phyloP scores from a whole-genome alignment of 2,888 invertebrate species.

The Rhamphomyia laevipes region DNA sequence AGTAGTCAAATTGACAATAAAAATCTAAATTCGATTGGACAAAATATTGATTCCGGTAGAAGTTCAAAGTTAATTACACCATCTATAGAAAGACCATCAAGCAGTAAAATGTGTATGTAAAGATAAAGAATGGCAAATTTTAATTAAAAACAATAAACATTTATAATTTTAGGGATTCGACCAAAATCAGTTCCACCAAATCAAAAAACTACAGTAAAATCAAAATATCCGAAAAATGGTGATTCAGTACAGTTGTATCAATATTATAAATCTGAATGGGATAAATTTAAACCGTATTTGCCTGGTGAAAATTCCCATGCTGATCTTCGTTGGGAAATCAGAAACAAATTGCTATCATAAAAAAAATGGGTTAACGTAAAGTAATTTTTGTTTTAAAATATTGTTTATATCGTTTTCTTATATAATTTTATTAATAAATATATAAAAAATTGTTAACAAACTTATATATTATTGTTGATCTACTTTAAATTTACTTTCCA shows the following conservation, averaged over 20 bases:
- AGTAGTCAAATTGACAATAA: too few species aligned
- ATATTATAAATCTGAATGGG: conserved; percentile 63
- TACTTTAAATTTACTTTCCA: conserved; percentile 44
- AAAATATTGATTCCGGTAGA: too few species aligned
- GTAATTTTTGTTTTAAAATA: too few species aligned
- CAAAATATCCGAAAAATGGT: conserved; percentile 31
- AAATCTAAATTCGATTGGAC: too few species aligned
- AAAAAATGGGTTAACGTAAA: neutral
- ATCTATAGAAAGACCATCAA: too few species aligned
- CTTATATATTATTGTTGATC: conserved; percentile 39
- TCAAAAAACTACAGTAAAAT: neutral
- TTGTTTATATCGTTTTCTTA: neutral
- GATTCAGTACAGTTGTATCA: conserved; percentile 71
- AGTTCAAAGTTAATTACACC: too few species aligned
- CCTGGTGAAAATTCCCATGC: conserved; percentile 60
- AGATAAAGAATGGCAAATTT: too few species aligned
- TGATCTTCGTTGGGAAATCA: conserved; percentile 55
- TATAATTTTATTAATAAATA: neutral
- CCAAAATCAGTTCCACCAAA: conserved; percentile 6
- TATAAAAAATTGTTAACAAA: neutral
- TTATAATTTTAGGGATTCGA: conserved; percentile 15
- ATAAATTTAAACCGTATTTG: conserved; percentile 52
- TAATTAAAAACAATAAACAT: neutral
- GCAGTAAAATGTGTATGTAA: too few species aligned
- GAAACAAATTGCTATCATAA: conserved; percentile 52